A percentile compares a stretch with the other conserved stretches of the same genome.
phyloP scores from a whole-genome alignment of 2,888 invertebrate species.

The Galerucella nymphaeae region DNA sequence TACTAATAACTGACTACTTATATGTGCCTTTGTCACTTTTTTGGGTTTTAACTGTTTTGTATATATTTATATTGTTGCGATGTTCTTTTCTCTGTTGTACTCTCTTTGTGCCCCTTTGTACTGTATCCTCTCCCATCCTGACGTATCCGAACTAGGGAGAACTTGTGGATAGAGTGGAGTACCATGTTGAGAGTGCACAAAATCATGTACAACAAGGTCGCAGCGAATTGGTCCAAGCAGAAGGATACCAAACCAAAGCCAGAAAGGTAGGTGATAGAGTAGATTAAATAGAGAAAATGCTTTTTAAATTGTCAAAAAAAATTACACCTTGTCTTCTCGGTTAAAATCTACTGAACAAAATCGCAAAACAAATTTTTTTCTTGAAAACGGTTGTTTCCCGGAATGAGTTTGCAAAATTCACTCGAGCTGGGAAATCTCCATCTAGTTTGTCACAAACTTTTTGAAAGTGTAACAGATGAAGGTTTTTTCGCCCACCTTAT shows the following conservation, averaged over 20 bases:
- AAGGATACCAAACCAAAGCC: constrained; percentile 87
- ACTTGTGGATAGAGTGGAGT: constrained; percentile 94
- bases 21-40: constrained; percentile 62
- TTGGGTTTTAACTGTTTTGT: constrained; percentile 54
- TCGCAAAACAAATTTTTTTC: no score
- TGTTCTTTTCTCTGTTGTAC: constrained; percentile 59
- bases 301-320: neutral
- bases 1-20: constrained; percentile 58
- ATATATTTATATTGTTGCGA: constrained; percentile 59
- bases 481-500: no score
- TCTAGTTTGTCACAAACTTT: no score
- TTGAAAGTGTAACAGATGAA: no score
- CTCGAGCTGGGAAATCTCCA: no score
- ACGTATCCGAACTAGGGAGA: constrained; percentile 76
- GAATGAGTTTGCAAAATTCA: no score
- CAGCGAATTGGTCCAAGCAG: constrained; percentile 81
- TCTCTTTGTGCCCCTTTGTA: constrained; percentile 47
- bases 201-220: constrained; percentile 87
- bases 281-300: constrained; percentile 23
- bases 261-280: constrained; percentile 79
- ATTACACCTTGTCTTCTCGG: no score
- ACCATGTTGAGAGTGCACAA: constrained; percentile 88
- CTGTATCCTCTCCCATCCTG: constrained; percentile 42
- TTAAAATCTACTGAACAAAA: no score
- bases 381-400: no score